Conservation (phyloP, 2,113 vertebrate genomes). For the Agelaius phoeniceus region DNA sequence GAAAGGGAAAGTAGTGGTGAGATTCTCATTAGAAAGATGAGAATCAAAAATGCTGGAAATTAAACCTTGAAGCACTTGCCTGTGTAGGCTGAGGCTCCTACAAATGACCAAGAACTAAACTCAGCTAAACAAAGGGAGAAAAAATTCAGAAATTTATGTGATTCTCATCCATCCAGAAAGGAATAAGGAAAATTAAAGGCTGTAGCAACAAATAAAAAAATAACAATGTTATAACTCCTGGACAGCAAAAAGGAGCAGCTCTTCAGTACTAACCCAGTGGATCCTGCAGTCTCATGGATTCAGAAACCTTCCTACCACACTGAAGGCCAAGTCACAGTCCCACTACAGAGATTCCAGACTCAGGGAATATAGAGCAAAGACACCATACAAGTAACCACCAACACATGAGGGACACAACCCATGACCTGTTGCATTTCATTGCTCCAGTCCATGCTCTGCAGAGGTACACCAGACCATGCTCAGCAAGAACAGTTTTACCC, state of each 20-base stretch:
- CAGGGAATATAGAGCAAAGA: not conserved
- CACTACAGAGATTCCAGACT: not conserved
- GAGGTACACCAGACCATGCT: not conserved
- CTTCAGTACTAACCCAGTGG: not conserved
- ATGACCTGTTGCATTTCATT: not conserved
- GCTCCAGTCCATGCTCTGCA: not conserved
- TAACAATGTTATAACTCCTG: not conserved
- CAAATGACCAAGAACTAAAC: not conserved
- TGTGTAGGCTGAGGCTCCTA: not conserved
- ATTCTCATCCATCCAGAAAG: not conserved
- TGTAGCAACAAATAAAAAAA: not conserved
- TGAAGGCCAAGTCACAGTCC: not conserved
- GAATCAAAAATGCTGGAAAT: not conserved
- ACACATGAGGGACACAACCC: not conserved
- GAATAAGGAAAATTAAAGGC: not conserved
- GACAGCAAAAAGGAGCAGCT: not conserved
- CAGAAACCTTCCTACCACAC: not conserved
- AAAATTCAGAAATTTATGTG: not conserved
- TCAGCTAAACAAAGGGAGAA: not conserved
- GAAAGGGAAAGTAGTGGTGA: not conserved
- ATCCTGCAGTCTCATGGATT: not conserved
- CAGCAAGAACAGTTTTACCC: not conserved
- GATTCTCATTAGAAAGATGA: not conserved
- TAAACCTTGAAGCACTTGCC: not conserved
- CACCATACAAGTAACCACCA: not conserved